Base-by-base conservation (phyloP, 2,888 invertebrate genomes). In the Gnatocerus cornutus region DNA sequence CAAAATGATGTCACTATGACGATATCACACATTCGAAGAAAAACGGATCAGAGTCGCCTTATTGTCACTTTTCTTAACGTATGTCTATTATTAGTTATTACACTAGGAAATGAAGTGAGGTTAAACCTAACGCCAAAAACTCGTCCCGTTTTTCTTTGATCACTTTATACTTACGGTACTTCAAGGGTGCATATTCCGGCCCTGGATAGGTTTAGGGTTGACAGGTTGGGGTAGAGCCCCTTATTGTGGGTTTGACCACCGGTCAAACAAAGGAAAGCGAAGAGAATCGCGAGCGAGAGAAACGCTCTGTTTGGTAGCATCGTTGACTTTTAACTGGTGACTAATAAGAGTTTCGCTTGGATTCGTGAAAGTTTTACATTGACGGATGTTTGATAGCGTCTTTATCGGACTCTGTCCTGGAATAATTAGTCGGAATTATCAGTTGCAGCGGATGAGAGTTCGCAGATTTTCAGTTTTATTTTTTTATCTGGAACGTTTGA, bases 121-220 rank as follows among this genome's bases (percentile, higher is more conserved):
- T n/a, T n/a, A n/a, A n/a, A n/a, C n/a, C n/a, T n/a, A n/a, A n/a
- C n/a, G n/a, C n/a, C n/a, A n/a, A n/a, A n/a, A n/a, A n/a, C n/a
- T n/a, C n/a, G n/a, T 33, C 1, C 33, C 33, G 7, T 33, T 33
- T 14, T 10, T 62, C 10, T 41, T 14, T 16, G 7, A 48, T 7
- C 1, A 16, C 16, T 29, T 29, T 29, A n/a, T n/a, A 89, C 91
- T 89, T 84, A 91, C 91, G 89, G 90, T 1, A 91, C 88, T 87
- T 90, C 90, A 39, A 88, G 85, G 73, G 87, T 88, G 78, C 91
- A 91, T 3, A 90, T 87, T 62, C 90, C 91, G 48, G 81, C 73
- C 50, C 78, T 79, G 12, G 68, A 75, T 10, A 21, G 8, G 16
- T 68, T 71, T 0, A 53, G 4, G 9, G n/a, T 8, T 9, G 10